Base-by-base conservation (phyloP, 1,140 invertebrate genomes). In the Drosophila auraria region DNA sequence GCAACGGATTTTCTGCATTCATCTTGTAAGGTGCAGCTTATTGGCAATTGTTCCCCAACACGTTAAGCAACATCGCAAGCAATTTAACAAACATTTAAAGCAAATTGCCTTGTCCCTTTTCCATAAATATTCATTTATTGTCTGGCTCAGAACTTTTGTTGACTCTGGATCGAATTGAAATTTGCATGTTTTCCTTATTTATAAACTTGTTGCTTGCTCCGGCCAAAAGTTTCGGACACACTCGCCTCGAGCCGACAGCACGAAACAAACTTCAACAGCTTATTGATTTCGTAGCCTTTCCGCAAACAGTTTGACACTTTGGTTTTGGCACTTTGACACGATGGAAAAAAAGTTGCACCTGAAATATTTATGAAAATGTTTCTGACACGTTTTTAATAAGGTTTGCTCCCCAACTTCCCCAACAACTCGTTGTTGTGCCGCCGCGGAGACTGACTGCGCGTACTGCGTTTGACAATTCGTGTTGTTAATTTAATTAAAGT, bases 301-400 rank as follows among this genome's bases (percentile, higher is more conserved):
- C 51, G 42, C 60, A 87, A 89, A 62, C 74, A 78, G 57, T 78
- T 78, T 78, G 75, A 78, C 75, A 78, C 73, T 76, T 76, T 77
- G 72, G 74, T 77, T 78, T 78, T 78, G 75, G 74, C 70, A 87
- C 73, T 87, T 89, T 87, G 84, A 83, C 80, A 86, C 64, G 84
- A 78, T 75, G 58, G 60, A 49, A 58, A 80, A 79, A 82, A 82
- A 82, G 63, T 80, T 83, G 64, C 65, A 83, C 72, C 86, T 87
- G 80, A 87, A 89, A 87, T 87, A 87, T 87, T 87, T 89, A 87
- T 81, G 80, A 83, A 89, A 87, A 89, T 87, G 83, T 89, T 89
- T 87, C 80, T 87, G 83, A 89, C 83, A 87, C 83, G 80, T 87
- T 87, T 87, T 87, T 87, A 87, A 87, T 87, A 87, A 87, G 83